A percentile compares a stretch with the other conserved stretches of the same genome.
phyloP scores from a whole-genome alignment of 2,113 vertebrate genomes.

The Poeciliopsis turrubarensis region DNA sequence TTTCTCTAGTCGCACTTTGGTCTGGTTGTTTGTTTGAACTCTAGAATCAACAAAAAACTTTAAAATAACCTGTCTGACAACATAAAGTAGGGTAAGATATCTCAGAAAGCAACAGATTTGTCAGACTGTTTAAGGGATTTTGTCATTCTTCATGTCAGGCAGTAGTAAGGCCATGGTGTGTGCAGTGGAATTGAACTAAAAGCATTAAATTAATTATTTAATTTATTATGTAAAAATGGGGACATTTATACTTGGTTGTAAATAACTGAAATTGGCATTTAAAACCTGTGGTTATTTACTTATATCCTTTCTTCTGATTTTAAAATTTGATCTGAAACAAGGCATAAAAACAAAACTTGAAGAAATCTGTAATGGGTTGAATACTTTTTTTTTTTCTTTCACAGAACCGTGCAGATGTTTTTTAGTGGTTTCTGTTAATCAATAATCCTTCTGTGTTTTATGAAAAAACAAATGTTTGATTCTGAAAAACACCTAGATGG shows the following conservation, averaged over 20 bases:
- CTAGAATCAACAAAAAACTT: background rate
- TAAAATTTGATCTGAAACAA: background rate
- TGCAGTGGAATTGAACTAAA: background rate
- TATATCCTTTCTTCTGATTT: background rate
- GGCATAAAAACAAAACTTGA: background rate
- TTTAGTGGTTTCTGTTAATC: background rate
- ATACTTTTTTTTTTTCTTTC: background rate
- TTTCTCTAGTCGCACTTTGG: background rate
- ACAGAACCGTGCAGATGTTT: background rate
- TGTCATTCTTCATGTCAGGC: background rate
- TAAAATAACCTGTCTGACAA: background rate
- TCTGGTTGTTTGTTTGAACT: background rate
- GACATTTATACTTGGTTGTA: background rate
- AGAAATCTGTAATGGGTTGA: background rate
- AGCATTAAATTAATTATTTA: background rate
- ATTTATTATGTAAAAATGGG: background rate
- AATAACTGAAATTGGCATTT: background rate
- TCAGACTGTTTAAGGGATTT: too few species aligned
- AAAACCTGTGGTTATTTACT: background rate
- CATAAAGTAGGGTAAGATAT: background rate
- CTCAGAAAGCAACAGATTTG: background rate
- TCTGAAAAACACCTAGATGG: background rate
- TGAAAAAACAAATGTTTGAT: background rate
- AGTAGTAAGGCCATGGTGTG: background rate
- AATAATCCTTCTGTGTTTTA: background rate